phyloP scores from a whole-genome alignment of 2,888 invertebrate genomes.

The Hirtodrosophila alboralis region DNA sequence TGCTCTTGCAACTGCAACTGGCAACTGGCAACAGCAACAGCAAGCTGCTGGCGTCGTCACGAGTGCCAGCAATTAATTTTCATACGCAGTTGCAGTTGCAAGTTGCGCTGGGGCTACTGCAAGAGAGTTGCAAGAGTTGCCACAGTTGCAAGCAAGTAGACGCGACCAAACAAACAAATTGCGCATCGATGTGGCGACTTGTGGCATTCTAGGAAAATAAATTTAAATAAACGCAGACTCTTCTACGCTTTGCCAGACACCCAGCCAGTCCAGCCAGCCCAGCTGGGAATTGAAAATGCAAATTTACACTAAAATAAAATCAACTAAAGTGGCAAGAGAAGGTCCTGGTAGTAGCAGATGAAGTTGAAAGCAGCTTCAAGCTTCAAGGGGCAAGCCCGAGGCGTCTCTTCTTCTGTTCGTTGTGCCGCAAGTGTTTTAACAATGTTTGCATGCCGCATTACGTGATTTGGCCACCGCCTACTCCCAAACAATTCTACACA shows the following conservation, averaged over 20 bases:
- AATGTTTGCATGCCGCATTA: conserved; percentile 78
- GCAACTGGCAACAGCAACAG: conserved; percentile 23
- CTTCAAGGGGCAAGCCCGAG: conserved; percentile 5
- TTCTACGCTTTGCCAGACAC: conserved; percentile 9
- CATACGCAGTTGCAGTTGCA: conserved; percentile 72
- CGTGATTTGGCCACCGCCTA: conserved; percentile 72
- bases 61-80: conserved; percentile 80
- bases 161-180: conserved; percentile 60
- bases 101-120: conserved; percentile 22
- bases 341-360: not conserved
- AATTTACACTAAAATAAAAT: conserved; percentile 63
- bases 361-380: not conserved
- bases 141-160: conserved; percentile 9
- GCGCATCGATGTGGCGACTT: conserved; percentile 77
- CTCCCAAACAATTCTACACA: conserved; percentile 24
- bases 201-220: conserved; percentile 78
- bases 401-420: conserved; percentile 22
- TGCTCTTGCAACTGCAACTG: conserved; percentile 17
- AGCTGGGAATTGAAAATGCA: conserved; percentile 62
- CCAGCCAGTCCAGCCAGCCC: not conserved
- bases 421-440: conserved; percentile 74
- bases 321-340: conserved; percentile 42
- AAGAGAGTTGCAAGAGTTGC: conserved; percentile 22
- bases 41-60: conserved; percentile 62
- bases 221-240: conserved; percentile 74